These are phyloP conservation scores for Hetaerina americana DNA, from an alignment of 1,140 invertebrate genomes.

Conservation along the genomic window DNA sequence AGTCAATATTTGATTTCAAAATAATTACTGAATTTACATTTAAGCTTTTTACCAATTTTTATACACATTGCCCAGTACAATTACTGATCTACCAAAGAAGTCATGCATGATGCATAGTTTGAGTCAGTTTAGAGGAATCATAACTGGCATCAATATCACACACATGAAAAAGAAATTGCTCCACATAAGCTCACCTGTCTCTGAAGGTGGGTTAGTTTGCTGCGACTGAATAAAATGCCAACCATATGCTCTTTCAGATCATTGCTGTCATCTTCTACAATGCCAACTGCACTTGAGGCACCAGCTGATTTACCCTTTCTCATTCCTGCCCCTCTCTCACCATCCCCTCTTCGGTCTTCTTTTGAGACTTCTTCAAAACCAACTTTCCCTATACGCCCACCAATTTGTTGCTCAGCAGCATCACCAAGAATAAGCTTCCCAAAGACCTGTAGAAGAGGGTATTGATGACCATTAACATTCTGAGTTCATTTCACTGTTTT, in stretches of 20 bases:
- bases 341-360: slow-evolving; percentile 28
- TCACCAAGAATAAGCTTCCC: slow-evolving; percentile 68
- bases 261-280: slow-evolving; percentile 51
- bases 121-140: no score
- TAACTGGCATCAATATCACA: not conserved
- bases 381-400: slow-evolving; percentile 15
- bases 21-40: no score
- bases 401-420: slow-evolving; percentile 24
- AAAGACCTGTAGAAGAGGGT: slow-evolving; percentile 55
- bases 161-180: slow-evolving; percentile 7
- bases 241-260: slow-evolving; percentile 94
- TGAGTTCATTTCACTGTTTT: no score
- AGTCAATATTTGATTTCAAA: no score
- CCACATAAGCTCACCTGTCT: slow-evolving; percentile 73
- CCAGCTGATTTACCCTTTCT: slow-evolving; percentile 15
- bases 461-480: no score
- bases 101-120: not conserved
- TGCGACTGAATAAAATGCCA: slow-evolving; percentile 87
- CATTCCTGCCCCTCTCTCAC: slow-evolving; percentile 22
- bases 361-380: slow-evolving; percentile 24
- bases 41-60: not conserved
- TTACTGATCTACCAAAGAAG: not conserved
- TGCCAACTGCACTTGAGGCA: slow-evolving; percentile 11
- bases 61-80: not conserved
- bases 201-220: slow-evolving; percentile 86